Conservation (phyloP, 2,888 invertebrate species). For the Cephus spinipes region DNA sequence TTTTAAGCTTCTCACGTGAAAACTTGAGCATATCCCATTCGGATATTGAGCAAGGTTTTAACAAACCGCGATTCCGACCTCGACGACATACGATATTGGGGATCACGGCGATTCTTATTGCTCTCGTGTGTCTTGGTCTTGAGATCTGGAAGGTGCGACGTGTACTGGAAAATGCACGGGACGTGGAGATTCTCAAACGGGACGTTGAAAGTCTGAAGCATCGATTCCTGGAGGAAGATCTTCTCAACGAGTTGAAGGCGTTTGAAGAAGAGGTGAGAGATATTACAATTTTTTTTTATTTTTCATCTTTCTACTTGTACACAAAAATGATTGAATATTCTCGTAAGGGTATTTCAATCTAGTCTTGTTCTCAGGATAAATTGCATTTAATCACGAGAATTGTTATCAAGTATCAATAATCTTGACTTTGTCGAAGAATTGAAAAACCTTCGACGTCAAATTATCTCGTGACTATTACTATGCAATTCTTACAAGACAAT, state of each 20-base stretch:
- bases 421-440: neutral
- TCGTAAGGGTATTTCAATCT: neutral
- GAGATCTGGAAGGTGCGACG: slow-evolving; percentile 54
- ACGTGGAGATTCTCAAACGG: slow-evolving; percentile 51
- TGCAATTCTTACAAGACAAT: neutral
- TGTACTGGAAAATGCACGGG: slow-evolving; percentile 44
- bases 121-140: slow-evolving; percentile 48
- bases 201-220: slow-evolving; percentile 58
- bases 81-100: slow-evolving; percentile 46
- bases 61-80: slow-evolving; percentile 35
- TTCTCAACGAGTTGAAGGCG: slow-evolving; percentile 55
- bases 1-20: slow-evolving; percentile 58
- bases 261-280: slow-evolving; percentile 59
- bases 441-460: neutral
- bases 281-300: neutral
- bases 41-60: slow-evolving; percentile 57
- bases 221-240: slow-evolving; percentile 52
- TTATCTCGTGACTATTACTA: neutral
- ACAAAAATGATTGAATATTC: neutral
- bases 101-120: slow-evolving; percentile 44
- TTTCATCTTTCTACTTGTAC: too few relatives aligned
- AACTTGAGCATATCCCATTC: slow-evolving; percentile 57
- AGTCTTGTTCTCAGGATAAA: neutral
- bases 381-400: neutral
- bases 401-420: neutral